A percentile compares a stretch with the other conserved stretches of the same genome.
phyloP scores from a whole-genome alignment of 2,113 vertebrate species.

The Tupaia tana region DNA sequence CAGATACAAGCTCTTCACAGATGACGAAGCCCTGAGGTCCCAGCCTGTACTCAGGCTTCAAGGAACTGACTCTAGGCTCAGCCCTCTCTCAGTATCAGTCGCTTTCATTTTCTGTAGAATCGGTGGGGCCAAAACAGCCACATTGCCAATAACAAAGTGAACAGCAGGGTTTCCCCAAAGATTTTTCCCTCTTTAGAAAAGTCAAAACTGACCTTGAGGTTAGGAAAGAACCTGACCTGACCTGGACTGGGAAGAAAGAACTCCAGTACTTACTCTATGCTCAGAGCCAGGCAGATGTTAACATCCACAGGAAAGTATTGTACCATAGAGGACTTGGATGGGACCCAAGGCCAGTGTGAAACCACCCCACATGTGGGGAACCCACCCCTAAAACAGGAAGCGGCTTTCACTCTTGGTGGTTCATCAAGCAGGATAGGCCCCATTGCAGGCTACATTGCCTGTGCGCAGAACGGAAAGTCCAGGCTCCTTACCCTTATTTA shows the following conservation, averaged over 20 bases:
- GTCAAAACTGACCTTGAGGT: slow-evolving; percentile 56
- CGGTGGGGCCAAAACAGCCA: background rate
- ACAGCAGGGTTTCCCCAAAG: background rate
- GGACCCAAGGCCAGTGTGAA: background rate
- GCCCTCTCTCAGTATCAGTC: background rate
- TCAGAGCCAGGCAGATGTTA: no score
- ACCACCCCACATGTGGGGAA: background rate
- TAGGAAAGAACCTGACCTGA: background rate
- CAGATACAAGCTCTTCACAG: background rate
- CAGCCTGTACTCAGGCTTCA: background rate
- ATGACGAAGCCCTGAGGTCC: background rate
- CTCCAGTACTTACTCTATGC: background rate
- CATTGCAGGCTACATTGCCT: background rate
- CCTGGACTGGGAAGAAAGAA: background rate
- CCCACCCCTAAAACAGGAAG: background rate
- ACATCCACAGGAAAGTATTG: background rate
- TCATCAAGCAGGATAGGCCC: background rate
- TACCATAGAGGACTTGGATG: background rate
- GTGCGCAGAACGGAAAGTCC: background rate
- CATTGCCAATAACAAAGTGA: background rate
- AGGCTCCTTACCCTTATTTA: background rate
- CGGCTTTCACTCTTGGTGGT: background rate
- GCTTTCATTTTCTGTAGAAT: background rate
- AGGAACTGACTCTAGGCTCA: background rate
- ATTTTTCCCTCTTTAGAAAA: background rate